Evolutionary conservation across 1,140 invertebrate genomes (phyloP).

Genomic region (Nebria ingens): DNA sequence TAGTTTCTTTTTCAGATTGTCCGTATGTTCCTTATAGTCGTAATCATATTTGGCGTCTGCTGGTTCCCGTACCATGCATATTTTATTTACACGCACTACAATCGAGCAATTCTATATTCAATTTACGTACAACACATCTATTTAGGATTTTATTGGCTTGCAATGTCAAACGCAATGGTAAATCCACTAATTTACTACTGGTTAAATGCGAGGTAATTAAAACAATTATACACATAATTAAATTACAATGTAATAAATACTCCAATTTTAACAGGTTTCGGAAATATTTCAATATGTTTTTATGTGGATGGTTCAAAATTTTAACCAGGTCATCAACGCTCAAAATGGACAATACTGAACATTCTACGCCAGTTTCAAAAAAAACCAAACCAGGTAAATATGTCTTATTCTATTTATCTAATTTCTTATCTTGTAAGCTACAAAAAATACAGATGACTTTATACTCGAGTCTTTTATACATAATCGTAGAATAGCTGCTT

Average conservation of each 20-base stretch:
- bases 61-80: constrained; percentile 85
- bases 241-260: not conserved
- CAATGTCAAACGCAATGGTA: constrained; percentile 87
- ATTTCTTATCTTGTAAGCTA: too few species aligned
- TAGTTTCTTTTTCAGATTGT: constrained; percentile 70
- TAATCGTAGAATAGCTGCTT: too few species aligned
- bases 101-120: constrained; percentile 56
- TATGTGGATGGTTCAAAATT: not conserved
- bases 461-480: too few species aligned
- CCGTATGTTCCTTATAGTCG: constrained; percentile 74
- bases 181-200: constrained; percentile 88
- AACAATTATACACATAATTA: constrained; percentile 11
- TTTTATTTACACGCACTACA: constrained; percentile 74
- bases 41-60: constrained; percentile 75
- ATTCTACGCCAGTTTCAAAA: not conserved
- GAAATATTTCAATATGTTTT: not conserved
- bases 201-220: constrained; percentile 78
- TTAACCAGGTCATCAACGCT: not conserved
- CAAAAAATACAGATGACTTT: too few species aligned
- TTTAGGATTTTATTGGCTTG: constrained; percentile 80
- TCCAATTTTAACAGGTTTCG: not conserved
- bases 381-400: too few species aligned
- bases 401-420: too few species aligned
- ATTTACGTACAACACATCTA: constrained; percentile 72
- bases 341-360: not conserved